These are phyloP conservation scores for Lepidurus apus DNA, from an alignment of 1,140 invertebrate species.

Conservation along the genomic window DNA sequence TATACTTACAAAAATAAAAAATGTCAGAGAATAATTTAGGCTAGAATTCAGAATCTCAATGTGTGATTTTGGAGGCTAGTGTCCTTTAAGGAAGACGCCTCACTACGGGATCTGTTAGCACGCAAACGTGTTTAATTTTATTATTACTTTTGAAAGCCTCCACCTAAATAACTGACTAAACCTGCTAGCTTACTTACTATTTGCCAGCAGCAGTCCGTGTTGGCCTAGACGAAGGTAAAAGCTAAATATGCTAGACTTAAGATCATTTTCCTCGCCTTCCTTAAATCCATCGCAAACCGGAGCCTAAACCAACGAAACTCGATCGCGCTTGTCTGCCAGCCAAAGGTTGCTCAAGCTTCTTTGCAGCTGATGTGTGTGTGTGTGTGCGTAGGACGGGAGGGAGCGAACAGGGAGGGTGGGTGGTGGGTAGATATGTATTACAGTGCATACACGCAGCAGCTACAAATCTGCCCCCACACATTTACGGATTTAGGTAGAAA, in stretches of 20 bases:
- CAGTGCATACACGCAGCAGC: background rate
- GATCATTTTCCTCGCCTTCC: background rate
- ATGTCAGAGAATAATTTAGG: too few relatives aligned
- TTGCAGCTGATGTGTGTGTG: background rate
- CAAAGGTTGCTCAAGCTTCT: constrained; percentile 1
- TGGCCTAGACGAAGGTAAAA: background rate
- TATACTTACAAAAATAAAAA: too few relatives aligned
- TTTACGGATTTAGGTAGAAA: background rate
- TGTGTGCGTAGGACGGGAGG: background rate
- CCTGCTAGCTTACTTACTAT: background rate
- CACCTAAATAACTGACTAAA: background rate
- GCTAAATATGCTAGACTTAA: background rate
- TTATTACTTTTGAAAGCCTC: background rate
- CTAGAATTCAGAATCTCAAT: too few relatives aligned
- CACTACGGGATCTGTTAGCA: too few relatives aligned
- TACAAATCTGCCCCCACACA: background rate
- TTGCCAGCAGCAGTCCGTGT: background rate
- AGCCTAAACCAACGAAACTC: constrained; percentile 14
- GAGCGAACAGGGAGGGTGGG: background rate
- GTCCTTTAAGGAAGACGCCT: too few relatives aligned
- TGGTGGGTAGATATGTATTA: background rate
- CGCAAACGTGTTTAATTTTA: too few relatives aligned
- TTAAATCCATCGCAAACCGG: background rate
- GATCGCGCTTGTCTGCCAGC: constrained; percentile 10
- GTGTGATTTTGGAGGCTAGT: too few relatives aligned